Evolutionary conservation across 2,113 vertebrate genomes (phyloP).

Genomic region (Scortum barcoo): DNA sequence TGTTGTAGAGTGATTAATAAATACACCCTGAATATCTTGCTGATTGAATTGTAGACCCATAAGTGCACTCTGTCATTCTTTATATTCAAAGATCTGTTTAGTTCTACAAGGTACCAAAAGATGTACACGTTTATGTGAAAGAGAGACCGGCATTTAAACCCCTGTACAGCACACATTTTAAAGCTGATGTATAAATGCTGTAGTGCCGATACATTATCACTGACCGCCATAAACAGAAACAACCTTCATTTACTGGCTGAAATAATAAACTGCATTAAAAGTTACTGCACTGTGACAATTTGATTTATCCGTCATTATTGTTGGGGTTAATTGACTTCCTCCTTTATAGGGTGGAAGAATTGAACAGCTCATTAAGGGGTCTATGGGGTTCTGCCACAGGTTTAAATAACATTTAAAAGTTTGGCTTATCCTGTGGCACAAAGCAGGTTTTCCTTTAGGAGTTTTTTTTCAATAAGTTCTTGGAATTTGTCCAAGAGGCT

Average conservation of each 20-base stretch:
- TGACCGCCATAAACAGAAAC: conserved; percentile 32
- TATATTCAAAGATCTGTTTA: neutral
- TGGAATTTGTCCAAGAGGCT: conserved; percentile 2
- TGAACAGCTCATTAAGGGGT: conserved; percentile 28
- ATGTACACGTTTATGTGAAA: neutral
- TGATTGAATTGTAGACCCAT: neutral
- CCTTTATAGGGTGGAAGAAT: neutral
- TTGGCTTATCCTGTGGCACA: conserved; percentile 17
- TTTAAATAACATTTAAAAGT: conserved; percentile 29
- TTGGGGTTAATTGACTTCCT: conserved; percentile 52
- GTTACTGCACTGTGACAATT: conserved; percentile 29
- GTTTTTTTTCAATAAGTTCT: conserved; percentile 11
- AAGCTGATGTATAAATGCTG: neutral
- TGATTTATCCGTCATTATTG: conserved; percentile 27
- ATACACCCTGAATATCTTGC: neutral
- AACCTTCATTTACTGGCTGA: conserved; percentile 24
- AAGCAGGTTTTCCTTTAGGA: conserved; percentile 23
- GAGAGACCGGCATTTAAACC: neutral
- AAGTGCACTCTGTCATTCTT: neutral
- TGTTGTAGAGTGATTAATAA: no score
- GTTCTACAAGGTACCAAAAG: neutral
- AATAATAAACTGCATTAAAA: conserved; percentile 46
- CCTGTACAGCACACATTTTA: neutral
- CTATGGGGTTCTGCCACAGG: conserved; percentile 14
- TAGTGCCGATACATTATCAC: conserved; percentile 31